phyloP scores from a whole-genome alignment of 2,797 vertebrate species.

The Allobates femoralis region DNA sequence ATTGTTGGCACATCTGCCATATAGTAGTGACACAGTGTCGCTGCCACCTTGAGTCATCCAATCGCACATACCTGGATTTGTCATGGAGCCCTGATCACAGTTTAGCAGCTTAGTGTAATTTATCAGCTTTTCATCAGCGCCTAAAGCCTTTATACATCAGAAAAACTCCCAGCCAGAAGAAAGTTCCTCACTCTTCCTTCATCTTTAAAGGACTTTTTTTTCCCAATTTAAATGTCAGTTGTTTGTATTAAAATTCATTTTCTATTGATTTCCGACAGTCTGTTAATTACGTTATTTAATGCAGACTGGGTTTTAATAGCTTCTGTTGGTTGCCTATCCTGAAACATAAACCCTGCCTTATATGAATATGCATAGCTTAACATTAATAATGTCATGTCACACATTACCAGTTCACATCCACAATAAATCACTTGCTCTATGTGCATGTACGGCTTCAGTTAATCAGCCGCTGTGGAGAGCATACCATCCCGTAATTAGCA shows the following conservation, averaged over 20 bases:
- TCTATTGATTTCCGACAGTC: slow-evolving; percentile 24
- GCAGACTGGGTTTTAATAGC: slow-evolving; percentile 19
- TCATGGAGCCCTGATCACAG: neutral
- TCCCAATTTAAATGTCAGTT: neutral
- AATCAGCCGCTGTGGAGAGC: slow-evolving; percentile 58
- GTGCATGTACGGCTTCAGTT: slow-evolving; percentile 58
- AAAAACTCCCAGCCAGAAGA: neutral
- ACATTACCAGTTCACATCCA: slow-evolving; percentile 50
- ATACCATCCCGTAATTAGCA: slow-evolving; percentile 66
- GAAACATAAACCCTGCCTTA: slow-evolving; percentile 51
- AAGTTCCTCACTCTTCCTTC: neutral
- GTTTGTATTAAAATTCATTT: neutral
- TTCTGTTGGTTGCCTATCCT: slow-evolving; percentile 12
- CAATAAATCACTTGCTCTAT: slow-evolving; percentile 65
- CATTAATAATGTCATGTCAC: slow-evolving; percentile 54
- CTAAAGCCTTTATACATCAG: neutral
- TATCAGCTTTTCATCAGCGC: neutral
- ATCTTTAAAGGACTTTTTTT: neutral
- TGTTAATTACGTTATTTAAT: slow-evolving; percentile 47
- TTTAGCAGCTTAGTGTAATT: neutral
- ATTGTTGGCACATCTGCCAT: neutral
- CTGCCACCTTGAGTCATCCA: neutral
- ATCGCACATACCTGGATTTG: neutral
- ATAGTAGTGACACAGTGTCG: neutral
- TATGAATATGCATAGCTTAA: slow-evolving; percentile 61